Conservation (phyloP, 2,113 vertebrate genomes). For the Mustelus asterias region DNA sequence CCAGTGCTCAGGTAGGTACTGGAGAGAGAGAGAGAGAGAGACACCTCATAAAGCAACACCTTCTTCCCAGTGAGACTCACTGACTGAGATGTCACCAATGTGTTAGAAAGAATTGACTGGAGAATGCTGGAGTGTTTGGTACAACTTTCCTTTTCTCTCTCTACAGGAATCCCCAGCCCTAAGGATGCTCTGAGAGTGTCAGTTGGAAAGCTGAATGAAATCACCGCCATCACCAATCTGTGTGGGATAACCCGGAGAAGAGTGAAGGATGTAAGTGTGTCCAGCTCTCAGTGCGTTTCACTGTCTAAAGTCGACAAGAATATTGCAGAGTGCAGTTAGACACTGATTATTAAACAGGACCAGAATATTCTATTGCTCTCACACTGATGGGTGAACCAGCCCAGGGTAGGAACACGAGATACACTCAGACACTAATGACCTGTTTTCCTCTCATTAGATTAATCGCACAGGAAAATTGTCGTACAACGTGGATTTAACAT, state of each 20-base stretch:
- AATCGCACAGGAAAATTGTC: conserved; percentile 18
- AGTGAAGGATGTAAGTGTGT: conserved; percentile 11
- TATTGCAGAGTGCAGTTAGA: background rate
- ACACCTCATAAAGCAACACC: background rate
- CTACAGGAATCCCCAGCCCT: background rate
- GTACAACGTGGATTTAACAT: background rate
- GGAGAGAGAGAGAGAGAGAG: background rate
- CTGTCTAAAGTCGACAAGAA: background rate
- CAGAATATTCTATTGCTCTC: background rate
- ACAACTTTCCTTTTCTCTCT: background rate
- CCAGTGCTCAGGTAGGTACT: conserved; percentile 23
- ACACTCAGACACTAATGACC: background rate
- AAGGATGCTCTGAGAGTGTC: conserved; percentile 32
- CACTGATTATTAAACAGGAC: background rate
- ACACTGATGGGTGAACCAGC: background rate
- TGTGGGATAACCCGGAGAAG: conserved; percentile 5
- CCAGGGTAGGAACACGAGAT: background rate
- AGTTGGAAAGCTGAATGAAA: background rate
- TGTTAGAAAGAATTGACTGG: background rate
- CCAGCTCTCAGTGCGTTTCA: background rate
- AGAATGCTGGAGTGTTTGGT: background rate
- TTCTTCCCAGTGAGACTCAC: background rate
- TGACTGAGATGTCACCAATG: no score
- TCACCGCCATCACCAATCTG: background rate
- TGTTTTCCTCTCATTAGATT: background rate